These are phyloP conservation scores for Vulpes vulpes DNA, from an alignment of 2,113 vertebrate species.

Conservation along the genomic window DNA sequence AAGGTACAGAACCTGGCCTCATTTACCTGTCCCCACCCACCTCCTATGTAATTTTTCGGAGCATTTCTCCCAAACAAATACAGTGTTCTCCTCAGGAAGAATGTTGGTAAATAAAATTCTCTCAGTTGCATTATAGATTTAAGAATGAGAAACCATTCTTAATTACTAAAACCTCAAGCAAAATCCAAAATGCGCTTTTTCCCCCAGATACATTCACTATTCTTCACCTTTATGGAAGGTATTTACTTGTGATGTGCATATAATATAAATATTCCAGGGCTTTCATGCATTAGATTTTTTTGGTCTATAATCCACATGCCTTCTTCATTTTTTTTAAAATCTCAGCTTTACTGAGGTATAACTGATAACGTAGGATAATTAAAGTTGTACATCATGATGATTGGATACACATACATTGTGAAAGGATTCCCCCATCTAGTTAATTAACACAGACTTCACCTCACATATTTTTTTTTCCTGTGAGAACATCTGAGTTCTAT, in stretches of 20 bases:
- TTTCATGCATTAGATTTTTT: neutral
- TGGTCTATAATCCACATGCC: neutral
- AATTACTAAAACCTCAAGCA: neutral
- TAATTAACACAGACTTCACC: neutral
- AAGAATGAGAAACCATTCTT: slow-evolving; percentile 3
- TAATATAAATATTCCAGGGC: neutral
- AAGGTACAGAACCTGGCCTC: neutral
- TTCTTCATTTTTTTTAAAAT: neutral
- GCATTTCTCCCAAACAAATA: neutral
- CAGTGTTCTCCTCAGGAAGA: neutral
- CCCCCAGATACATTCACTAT: neutral
- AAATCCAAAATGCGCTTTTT: neutral
- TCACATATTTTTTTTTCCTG: neutral
- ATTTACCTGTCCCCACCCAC: neutral
- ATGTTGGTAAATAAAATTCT: neutral
- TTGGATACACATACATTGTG: neutral
- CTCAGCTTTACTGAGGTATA: neutral
- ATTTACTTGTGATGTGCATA: neutral
- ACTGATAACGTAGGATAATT: neutral
- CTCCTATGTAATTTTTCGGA: neutral
- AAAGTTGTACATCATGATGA: neutral
- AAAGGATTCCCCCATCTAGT: neutral
- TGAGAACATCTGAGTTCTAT: neutral
- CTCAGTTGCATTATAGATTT: neutral
- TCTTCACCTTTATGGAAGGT: neutral